Evolutionary conservation across 2,888 invertebrate genomes (phyloP), one percentile per base, ranked within the genome.

Genomic region (Apamea anceps): DNA sequence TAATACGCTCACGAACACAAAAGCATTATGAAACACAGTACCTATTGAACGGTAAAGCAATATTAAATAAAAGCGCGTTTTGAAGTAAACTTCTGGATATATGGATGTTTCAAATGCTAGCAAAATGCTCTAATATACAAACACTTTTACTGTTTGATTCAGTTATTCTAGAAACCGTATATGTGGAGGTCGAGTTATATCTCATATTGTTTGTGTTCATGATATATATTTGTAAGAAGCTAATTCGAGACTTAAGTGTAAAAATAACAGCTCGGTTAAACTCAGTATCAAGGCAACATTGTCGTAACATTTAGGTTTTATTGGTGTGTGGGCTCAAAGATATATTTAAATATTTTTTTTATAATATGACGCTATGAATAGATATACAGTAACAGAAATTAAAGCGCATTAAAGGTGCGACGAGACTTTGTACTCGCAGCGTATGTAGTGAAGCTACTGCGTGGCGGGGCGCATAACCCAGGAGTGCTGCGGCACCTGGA

Each of bases 231-330:
- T 21, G 60, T 60, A 57, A 54, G 62, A 78, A 72, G 54, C 62
- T 67, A 32, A 80, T 54, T 80, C 32, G 57, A n/a, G 32, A 67
- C 13, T n/a, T 60, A 45, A 67, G 13, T 45, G n/a, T 82, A 76
- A 54, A 82, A 82, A 80, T 81, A 81, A 18, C 63, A 81, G 57
- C 28, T 73, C 65, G 15, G 37, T 73, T 57, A 48, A 37, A 81
- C 66, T 51, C 51, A 67, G 42, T 57, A 72, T 63, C 81, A 54
- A 79, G 81, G 72, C 32, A 72, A 81, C 25, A 57, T 32, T 48
- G n/a, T 54, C 21, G 32, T 79, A 45, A 72, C 21, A n/a, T 42
- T 48, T 8, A 18, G 28, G 48, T 79, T 78, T 79, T 78, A 79
- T 79, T 60, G 57, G 25, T 25, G 32, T 57, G 18, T 66, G 54